Evolutionary conservation across 2,797 vertebrate species (phyloP).

Genomic region (Hylomyscus alleni): DNA sequence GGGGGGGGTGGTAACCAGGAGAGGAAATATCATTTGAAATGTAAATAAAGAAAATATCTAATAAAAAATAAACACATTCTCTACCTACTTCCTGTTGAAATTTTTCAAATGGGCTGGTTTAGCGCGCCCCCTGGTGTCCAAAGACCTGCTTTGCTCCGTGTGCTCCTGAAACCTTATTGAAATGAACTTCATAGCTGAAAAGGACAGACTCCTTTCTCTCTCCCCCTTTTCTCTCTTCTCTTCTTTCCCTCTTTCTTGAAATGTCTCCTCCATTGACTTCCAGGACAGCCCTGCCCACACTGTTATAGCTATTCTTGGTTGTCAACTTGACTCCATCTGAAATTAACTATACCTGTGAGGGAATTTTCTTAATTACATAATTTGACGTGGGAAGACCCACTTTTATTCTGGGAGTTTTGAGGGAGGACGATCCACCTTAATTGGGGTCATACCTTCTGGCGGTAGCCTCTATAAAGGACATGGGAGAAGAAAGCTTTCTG

Average conservation of each 20-base stretch:
- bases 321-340: background rate
- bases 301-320: background rate
- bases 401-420: background rate
- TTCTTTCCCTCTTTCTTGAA: background rate
- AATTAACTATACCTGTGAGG: background rate
- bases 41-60: too few relatives aligned
- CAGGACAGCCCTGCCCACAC: background rate
- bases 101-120: background rate
- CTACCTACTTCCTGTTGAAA: accelerated
- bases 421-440: background rate
- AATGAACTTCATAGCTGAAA: background rate
- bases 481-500: background rate
- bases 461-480: background rate
- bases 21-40: too few relatives aligned
- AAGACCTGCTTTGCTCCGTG: background rate
- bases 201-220: background rate
- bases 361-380: too few relatives aligned
- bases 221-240: background rate
- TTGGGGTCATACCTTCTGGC: background rate
- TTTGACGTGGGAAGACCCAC: background rate
- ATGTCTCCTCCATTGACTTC: background rate
- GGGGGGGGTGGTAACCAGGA: too few relatives aligned
- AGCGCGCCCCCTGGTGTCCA: slow-evolving; percentile 63
- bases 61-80: background rate
- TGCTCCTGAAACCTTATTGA: accelerated